Conservation (phyloP, 2,797 vertebrate genomes). For the Protosalanx chinensis region DNA sequence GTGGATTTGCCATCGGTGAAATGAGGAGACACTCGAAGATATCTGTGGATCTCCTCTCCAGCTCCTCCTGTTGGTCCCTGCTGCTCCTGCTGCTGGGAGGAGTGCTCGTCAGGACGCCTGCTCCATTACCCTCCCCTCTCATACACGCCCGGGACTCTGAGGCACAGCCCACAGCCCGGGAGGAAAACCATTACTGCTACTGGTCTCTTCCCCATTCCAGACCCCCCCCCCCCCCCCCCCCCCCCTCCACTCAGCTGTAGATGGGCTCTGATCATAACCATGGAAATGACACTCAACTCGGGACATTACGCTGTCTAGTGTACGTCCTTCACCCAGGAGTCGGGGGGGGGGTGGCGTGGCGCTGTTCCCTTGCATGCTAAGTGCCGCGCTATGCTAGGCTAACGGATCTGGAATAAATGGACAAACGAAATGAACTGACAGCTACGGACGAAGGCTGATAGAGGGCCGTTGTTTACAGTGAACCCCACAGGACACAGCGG, state of each 20-base stretch:
- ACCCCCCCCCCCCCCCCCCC: background rate
- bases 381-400: conserved; percentile 21
- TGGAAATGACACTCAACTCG: conserved; percentile 48
- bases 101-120: conserved; percentile 34
- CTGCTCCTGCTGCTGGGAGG: conserved; percentile 35
- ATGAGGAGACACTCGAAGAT: background rate
- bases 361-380: conserved; percentile 39
- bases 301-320: conserved; percentile 48
- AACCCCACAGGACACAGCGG: conserved; percentile 61
- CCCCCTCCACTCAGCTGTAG: conserved; percentile 41
- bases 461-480: conserved; percentile 63
- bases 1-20: background rate
- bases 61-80: background rate
- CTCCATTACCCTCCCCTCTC: conserved; percentile 55
- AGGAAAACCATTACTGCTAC: conserved; percentile 51
- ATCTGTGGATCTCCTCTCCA: background rate
- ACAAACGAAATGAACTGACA: conserved; percentile 32
- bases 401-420: conserved; percentile 36
- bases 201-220: conserved; percentile 16
- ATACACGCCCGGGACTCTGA: conserved; percentile 54
- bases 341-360: conserved; percentile 5
- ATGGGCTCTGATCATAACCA: conserved; percentile 52
- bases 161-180: conserved; percentile 62
- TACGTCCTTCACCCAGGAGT: conserved; percentile 48
- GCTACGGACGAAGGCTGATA: conserved; percentile 47